These are phyloP conservation scores for Opisthocomus hoazin DNA, from an alignment of 2,113 vertebrate genomes.

Conservation along the genomic window DNA sequence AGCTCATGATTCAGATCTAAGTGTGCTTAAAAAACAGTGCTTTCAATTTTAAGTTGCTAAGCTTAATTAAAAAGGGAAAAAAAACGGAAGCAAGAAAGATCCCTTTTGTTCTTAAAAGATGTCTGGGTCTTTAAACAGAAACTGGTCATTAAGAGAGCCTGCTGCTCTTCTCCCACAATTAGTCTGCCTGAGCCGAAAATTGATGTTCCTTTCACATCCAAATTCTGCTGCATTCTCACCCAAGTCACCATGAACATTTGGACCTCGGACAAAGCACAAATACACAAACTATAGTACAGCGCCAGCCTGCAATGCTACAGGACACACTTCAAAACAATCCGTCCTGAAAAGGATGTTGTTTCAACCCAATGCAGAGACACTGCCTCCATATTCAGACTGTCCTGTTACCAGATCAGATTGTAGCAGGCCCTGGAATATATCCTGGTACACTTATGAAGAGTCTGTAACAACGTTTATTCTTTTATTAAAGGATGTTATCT, in stretches of 20 bases:
- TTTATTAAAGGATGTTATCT: not conserved
- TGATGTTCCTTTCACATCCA: not conserved
- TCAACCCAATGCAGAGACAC: not conserved
- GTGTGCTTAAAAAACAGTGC: not conserved
- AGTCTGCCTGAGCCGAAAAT: not conserved
- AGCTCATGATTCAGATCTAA: not conserved
- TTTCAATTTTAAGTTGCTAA: not conserved
- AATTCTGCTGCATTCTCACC: not conserved
- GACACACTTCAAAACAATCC: not conserved
- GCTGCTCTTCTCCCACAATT: not conserved
- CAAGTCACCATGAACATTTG: rapidly evolving
- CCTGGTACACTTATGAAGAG: not conserved
- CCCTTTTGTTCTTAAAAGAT: not conserved
- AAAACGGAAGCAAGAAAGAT: not conserved
- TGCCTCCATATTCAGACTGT: not conserved
- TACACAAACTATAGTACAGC: not conserved
- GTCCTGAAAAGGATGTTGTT: not conserved
- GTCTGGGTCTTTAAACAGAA: not conserved
- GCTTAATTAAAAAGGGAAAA: not conserved
- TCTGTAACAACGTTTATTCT: not conserved
- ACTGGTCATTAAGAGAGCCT: rapidly evolving
- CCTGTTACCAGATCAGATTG: not conserved
- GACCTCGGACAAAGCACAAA: not conserved
- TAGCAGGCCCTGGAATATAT: not conserved
- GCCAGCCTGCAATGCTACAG: rapidly evolving